phyloP scores from a whole-genome alignment of 2,888 invertebrate species.

The Diplazon laetatorius region DNA sequence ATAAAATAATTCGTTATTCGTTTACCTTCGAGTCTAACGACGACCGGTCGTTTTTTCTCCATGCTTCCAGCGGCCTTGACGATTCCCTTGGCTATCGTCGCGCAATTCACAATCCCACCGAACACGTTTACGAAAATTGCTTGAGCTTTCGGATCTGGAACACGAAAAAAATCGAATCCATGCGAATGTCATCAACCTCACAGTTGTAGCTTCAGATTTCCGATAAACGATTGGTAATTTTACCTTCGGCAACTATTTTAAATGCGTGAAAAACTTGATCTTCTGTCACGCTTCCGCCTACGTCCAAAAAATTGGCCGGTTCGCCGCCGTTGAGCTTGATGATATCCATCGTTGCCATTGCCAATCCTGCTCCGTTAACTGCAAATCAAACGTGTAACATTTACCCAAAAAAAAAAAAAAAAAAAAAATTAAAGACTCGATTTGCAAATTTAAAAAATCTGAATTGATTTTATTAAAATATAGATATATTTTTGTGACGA shows the following conservation, averaged over 20 bases:
- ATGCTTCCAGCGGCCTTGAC: conserved; percentile 93
- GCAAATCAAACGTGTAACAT: conserved; percentile 70
- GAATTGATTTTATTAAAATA: no score
- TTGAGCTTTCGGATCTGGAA: conserved; percentile 93
- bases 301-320: conserved; percentile 99
- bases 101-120: conserved; percentile 99
- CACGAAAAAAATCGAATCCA: no score
- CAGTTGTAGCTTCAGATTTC: no score
- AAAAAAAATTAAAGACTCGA: no score
- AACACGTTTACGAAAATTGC: conserved; percentile 99
- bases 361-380: conserved; percentile 99
- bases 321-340: conserved; percentile 97
- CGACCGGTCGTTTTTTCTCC: conserved; percentile 92
- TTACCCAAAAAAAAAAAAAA: neutral
- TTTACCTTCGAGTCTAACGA: conserved; percentile 96
- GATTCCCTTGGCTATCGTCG: conserved; percentile 97
- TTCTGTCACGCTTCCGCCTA: conserved; percentile 98
- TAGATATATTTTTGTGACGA: no score
- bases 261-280: conserved; percentile 97
- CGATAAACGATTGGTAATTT: neutral
- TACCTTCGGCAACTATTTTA: conserved; percentile 91
- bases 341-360: conserved; percentile 99
- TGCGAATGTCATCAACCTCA: conserved; percentile 18
- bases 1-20: neutral
- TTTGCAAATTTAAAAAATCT: no score